Evolutionary conservation across 1,140 invertebrate genomes (phyloP).

Genomic region (Hypsibius dujardini): DNA sequence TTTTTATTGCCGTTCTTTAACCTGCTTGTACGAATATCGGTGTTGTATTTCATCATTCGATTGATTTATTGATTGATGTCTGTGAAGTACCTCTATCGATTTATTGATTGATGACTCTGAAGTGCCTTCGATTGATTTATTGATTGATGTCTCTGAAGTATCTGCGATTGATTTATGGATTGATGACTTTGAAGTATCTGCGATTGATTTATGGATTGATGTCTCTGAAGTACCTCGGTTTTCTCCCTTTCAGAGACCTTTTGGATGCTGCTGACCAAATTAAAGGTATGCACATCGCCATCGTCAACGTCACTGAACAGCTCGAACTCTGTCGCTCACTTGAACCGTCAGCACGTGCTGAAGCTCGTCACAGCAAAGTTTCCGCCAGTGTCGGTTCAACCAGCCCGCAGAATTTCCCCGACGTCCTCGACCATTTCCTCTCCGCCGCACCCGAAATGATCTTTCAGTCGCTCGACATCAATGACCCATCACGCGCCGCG

Average conservation of each 20-base stretch:
- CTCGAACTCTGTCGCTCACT: neutral
- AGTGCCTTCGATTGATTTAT: too few species aligned
- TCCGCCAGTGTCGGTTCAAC: neutral
- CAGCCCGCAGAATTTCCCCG: neutral
- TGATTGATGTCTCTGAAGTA: too few species aligned
- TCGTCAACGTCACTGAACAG: neutral
- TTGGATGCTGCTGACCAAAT: slow-evolving; percentile 31
- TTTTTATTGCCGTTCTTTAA: too few species aligned
- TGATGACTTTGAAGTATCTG: too few species aligned
- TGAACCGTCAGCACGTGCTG: neutral
- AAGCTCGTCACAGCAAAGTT: neutral
- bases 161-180: too few species aligned
- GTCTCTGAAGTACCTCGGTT: too few species aligned
- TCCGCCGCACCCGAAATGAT: neutral
- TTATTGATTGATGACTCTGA: too few species aligned
- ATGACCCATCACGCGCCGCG: neutral
- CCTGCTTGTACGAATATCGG: too few species aligned
- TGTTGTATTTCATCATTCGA: too few species aligned
- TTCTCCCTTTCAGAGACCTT: slow-evolving; percentile 24
- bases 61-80: too few species aligned
- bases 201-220: too few species aligned
- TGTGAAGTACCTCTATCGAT: too few species aligned
- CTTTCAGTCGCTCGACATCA: neutral
- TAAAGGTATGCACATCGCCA: slow-evolving; percentile 20
- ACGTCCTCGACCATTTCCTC: neutral